Percentiles rank a stretch among this genome's conserved stretches.
phyloP scores from a whole-genome alignment of 2,797 vertebrate genomes.

The Catamblyrhynchus diadema region DNA sequence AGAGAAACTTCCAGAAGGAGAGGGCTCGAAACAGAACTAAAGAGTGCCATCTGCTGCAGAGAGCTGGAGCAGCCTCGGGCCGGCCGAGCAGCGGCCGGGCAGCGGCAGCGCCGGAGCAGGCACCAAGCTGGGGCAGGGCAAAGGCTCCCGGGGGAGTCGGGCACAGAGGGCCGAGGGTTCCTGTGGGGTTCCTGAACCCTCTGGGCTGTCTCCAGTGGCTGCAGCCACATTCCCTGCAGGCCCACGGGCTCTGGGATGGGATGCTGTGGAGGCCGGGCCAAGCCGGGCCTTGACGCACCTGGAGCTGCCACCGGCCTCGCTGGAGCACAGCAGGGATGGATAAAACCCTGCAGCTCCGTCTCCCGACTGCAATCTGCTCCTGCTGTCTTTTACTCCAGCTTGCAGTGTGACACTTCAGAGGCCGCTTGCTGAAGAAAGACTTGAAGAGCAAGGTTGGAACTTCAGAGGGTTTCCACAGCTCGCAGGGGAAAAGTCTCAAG shows the following conservation, averaged over 20 bases:
- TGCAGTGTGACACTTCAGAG: accelerated
- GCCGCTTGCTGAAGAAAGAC: not conserved
- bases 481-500: accelerated
- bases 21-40: slow-evolving; percentile 78
- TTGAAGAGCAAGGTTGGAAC: not conserved
- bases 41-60: slow-evolving; percentile 84
- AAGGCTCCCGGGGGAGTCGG: not conserved
- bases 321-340: not conserved
- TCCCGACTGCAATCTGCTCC: accelerated
- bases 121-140: not conserved
- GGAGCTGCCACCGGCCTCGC: not conserved
- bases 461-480: not conserved
- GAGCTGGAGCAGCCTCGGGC: slow-evolving; percentile 43
- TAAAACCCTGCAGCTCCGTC: not conserved
- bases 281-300: not conserved
- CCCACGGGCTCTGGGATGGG: not conserved
- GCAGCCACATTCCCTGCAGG: not conserved
- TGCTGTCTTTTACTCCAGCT: not conserved
- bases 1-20: slow-evolving; percentile 82
- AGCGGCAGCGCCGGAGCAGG: not conserved
- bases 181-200: accelerated
- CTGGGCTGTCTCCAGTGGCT: not conserved
- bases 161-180: not conserved
- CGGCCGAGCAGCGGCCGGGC: not conserved
- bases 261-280: accelerated